Evolutionary conservation across 2,888 invertebrate genomes (phyloP).

Genomic region (Eupithecia abbreviata): DNA sequence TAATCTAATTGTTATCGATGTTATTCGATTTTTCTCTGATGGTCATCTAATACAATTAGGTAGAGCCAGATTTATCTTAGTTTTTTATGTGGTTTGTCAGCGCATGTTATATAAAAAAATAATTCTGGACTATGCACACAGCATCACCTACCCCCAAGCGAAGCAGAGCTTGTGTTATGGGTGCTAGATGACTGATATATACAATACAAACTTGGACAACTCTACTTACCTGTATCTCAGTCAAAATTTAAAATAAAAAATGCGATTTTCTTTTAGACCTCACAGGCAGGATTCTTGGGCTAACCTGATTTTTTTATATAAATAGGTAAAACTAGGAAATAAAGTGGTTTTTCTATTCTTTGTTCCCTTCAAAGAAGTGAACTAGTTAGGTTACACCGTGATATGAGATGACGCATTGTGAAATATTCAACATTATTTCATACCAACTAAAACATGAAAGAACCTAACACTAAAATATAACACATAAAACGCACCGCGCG

Average conservation of each 20-base stretch:
- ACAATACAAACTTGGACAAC: not conserved
- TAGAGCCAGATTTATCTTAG: no score
- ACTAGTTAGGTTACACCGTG: not conserved
- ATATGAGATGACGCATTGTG: not conserved
- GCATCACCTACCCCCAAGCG: no score
- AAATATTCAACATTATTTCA: not conserved
- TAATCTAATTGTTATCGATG: no score
- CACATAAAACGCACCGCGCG: slow-evolving; percentile 34
- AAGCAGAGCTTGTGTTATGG: no score
- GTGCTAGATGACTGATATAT: no score
- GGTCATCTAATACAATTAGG: no score
- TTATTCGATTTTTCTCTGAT: no score
- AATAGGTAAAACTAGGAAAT: not conserved
- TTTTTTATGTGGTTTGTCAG: no score
- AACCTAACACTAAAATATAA: slow-evolving; percentile 45
- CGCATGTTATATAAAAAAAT: no score
- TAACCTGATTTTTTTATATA: not conserved
- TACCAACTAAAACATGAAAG: not conserved
- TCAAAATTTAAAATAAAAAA: no score
- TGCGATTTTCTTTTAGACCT: not conserved
- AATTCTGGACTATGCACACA: no score
- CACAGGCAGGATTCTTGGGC: not conserved
- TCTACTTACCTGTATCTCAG: not conserved
- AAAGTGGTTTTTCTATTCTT: not conserved
- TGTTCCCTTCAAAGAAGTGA: not conserved